Conservation (phyloP, 64 coral and sea anemone genomes). For the Montipora cactus region DNA sequence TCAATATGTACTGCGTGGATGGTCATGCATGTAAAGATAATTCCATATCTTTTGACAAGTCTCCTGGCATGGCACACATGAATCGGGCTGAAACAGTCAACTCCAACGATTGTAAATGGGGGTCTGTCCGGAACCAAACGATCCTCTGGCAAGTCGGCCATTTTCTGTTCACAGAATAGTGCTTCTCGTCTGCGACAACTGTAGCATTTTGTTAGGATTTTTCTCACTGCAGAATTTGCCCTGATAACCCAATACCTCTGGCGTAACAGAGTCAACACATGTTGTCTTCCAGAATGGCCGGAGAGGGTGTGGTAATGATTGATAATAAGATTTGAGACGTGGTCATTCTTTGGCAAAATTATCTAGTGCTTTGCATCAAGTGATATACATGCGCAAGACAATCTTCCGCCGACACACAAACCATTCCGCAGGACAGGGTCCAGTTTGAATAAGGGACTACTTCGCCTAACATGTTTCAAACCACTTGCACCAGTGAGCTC, state of each 20-base stretch:
- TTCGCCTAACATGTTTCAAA: neutral
- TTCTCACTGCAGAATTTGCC: neutral
- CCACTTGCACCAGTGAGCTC: neutral
- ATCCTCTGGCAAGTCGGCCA: slow-evolving; percentile 15
- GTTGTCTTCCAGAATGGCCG: slow-evolving; percentile 34
- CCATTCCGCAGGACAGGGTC: slow-evolving; percentile 30
- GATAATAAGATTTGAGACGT: slow-evolving; percentile 25
- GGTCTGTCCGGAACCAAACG: slow-evolving; percentile 7
- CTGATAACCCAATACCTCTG: slow-evolving; percentile 12
- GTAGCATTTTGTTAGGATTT: neutral
- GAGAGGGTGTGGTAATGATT: slow-evolving; percentile 8
- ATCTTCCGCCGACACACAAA: slow-evolving; percentile 43
- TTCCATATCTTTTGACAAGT: too few relatives aligned
- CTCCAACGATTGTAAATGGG: neutral
- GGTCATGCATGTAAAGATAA: too few relatives aligned
- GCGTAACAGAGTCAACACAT: neutral
- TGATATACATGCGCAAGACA: neutral
- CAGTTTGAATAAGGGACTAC: neutral
- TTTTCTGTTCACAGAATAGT: slow-evolving; percentile 1
- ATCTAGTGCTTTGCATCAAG: slow-evolving; percentile 39
- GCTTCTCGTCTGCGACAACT: slow-evolving; percentile 1
- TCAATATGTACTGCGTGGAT: neutral
- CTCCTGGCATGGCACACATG: too few relatives aligned
- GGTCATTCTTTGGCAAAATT: slow-evolving; percentile 34
- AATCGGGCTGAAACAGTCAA: too few relatives aligned